A percentile compares a stretch with the other conserved stretches of the same genome.
These are phyloP conservation scores for Hyla sarda DNA, from an alignment of 2,113 vertebrate genomes.

Conservation along the genomic window DNA sequence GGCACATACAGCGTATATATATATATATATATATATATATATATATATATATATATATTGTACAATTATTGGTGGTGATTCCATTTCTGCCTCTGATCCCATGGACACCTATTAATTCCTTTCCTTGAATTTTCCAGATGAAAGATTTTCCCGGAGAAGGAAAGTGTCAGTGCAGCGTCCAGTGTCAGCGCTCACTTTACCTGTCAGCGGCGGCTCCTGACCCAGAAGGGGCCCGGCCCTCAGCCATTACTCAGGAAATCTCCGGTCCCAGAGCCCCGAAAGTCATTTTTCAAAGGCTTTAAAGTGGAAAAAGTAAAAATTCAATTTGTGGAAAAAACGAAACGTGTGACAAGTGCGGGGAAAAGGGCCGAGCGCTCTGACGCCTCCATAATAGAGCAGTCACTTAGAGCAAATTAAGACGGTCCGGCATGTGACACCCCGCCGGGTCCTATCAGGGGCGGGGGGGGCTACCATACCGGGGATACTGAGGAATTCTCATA, in stretches of 20 bases:
- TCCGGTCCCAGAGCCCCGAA: slow-evolving; percentile 33
- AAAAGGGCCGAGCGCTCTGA: too few species aligned
- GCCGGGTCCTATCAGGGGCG: too few species aligned
- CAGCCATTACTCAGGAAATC: slow-evolving; percentile 29
- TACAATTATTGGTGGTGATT: too few species aligned
- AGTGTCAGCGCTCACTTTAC: background rate
- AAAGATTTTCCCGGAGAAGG: background rate
- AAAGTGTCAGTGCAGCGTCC: background rate
- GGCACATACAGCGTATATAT: too few species aligned
- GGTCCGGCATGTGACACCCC: background rate
- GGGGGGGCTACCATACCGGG: background rate
- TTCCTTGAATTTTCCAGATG: background rate
- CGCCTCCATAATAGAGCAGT: slow-evolving; percentile 2
- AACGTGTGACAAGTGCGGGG: slow-evolving; percentile 1
- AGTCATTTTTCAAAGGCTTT: slow-evolving; percentile 52
- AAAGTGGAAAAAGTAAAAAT: slow-evolving; percentile 44
- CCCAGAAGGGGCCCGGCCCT: background rate
- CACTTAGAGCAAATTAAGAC: background rate
- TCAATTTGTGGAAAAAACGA: slow-evolving; percentile 11
- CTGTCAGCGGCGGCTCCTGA: background rate
- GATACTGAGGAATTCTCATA: too few species aligned
- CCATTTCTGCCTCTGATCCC: background rate
- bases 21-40: too few species aligned
- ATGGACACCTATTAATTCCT: background rate
- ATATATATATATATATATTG: too few species aligned